These are phyloP conservation scores for Anhinga anhinga DNA, from an alignment of 2,113 vertebrate species.

Conservation along the genomic window DNA sequence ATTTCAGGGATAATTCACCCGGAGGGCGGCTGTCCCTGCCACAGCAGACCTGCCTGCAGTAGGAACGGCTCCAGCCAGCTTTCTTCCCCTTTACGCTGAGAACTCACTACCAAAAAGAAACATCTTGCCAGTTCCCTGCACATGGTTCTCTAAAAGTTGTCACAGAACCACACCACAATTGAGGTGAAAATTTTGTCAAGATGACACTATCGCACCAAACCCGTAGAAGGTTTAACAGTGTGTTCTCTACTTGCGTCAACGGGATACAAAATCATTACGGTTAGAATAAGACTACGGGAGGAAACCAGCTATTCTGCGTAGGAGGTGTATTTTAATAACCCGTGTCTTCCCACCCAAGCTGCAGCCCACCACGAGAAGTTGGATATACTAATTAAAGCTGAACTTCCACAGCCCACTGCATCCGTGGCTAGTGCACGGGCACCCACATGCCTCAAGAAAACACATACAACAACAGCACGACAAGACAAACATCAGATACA, in stretches of 20 bases:
- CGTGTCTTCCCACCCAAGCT: background rate
- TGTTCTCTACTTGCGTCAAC: background rate
- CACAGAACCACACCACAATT: background rate
- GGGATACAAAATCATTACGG: background rate
- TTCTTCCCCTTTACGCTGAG: accelerated
- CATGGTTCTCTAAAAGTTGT: background rate
- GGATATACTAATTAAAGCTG: background rate
- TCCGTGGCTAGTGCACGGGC: background rate
- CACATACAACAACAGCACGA: accelerated
- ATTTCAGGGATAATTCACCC: background rate
- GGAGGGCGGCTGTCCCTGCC: background rate
- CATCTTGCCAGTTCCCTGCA: background rate
- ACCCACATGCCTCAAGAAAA: background rate
- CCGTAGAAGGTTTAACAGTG: accelerated
- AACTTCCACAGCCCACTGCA: background rate
- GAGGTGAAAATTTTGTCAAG: background rate
- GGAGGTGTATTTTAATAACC: background rate
- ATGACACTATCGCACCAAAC: too few species aligned
- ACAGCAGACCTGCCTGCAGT: background rate
- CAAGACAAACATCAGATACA: accelerated
- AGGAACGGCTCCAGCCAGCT: background rate
- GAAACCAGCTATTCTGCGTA: background rate
- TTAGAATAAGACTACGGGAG: background rate
- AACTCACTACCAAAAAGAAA: background rate
- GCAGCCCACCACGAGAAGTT: background rate